These are phyloP conservation scores for Sarcophaga rosellei DNA, from an alignment of 2,888 invertebrate genomes.

Conservation along the genomic window DNA sequence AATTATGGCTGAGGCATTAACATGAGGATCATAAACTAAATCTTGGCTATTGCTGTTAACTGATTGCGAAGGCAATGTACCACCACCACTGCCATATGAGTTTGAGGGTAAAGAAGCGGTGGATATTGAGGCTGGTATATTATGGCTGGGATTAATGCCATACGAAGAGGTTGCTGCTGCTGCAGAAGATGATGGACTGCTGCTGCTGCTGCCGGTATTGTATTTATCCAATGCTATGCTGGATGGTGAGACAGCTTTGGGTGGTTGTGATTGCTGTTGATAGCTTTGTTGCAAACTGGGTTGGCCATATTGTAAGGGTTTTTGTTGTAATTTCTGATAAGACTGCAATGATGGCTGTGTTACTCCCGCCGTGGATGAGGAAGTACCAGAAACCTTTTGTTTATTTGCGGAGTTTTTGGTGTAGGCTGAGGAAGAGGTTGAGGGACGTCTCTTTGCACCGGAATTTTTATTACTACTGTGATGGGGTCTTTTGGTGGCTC, in stretches of 20 bases:
- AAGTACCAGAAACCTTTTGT: constrained; percentile 70
- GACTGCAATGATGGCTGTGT: constrained; percentile 70
- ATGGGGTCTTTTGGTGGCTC: constrained; percentile 75
- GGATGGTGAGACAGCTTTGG: constrained; percentile 61
- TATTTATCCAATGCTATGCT: constrained; percentile 60
- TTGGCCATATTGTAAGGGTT: constrained; percentile 66
- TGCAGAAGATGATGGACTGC: constrained; percentile 55
- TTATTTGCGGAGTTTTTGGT: constrained; percentile 58
- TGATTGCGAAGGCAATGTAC: background rate
- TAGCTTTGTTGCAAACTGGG: constrained; percentile 61
- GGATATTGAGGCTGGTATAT: constrained; percentile 60
- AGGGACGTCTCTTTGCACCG: constrained; percentile 73
- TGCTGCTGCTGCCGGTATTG: constrained; percentile 32
- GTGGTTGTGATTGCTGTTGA: constrained; percentile 64
- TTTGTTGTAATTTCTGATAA: constrained; percentile 70
- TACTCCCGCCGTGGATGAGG: constrained; percentile 62
- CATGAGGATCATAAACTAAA: constrained; percentile 79
- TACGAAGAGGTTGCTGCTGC: constrained; percentile 69
- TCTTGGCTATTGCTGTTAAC: constrained; percentile 68
- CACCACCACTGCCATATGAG: constrained; percentile 52
- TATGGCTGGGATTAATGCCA: constrained; percentile 71
- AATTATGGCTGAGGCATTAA: constrained; percentile 80
- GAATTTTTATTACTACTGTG: constrained; percentile 68
- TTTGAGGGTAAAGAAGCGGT: constrained; percentile 61
- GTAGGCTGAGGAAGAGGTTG: constrained; percentile 70